phyloP scores from a whole-genome alignment of 2,888 invertebrate species.

The Agriopis marginaria region DNA sequence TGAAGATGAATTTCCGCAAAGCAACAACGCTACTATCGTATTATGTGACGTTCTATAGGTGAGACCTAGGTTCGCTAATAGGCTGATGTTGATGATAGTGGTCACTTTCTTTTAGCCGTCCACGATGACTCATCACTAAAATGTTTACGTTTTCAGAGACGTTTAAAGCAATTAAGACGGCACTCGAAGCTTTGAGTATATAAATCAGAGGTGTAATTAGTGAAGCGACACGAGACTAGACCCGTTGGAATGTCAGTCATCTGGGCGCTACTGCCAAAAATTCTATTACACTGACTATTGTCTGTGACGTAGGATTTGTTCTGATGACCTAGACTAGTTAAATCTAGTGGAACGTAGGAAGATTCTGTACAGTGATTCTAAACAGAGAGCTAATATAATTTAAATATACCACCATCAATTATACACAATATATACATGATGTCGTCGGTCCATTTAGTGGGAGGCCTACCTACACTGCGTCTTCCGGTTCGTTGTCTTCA shows the following conservation, averaged over 20 bases:
- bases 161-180: slow-evolving; percentile 10
- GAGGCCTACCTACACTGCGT: no score
- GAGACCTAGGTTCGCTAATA: neutral
- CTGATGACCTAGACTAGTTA: slow-evolving; percentile 32
- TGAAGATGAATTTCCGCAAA: no score
- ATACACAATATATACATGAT: no score
- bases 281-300: slow-evolving; percentile 31
- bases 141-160: slow-evolving; percentile 12
- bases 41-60: no score
- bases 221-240: slow-evolving; percentile 14
- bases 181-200: slow-evolving; percentile 6
- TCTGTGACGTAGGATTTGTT: slow-evolving; percentile 21
- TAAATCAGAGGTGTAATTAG: slow-evolving; percentile 32
- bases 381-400: no score
- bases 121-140: slow-evolving; percentile 8
- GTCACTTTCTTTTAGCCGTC: neutral
- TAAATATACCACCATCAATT: no score
- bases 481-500: no score
- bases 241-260: slow-evolving; percentile 40
- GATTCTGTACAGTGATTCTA: neutral
- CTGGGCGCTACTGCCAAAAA: slow-evolving; percentile 40
- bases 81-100: neutral
- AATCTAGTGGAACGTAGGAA: neutral
- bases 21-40: no score
- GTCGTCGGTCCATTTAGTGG: no score